Conservation (phyloP, 2,888 invertebrate genomes). For the Metacarcinus magister region DNA sequence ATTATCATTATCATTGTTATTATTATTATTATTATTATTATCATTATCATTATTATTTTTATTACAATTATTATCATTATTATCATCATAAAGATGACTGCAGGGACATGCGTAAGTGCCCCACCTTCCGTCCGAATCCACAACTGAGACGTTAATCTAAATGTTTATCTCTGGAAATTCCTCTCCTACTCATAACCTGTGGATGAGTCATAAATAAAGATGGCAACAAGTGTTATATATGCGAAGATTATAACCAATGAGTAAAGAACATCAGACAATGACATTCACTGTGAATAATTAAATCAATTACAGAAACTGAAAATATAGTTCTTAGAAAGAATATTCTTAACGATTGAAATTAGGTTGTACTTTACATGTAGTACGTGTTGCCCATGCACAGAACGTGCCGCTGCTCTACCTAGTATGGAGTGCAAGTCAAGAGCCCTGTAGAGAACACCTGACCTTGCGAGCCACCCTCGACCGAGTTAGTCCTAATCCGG, state of each 20-base stretch:
- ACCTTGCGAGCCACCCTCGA: slow-evolving; percentile 13
- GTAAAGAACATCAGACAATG: background rate
- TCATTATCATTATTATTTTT: no score
- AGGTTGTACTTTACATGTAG: background rate
- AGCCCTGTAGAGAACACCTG: background rate
- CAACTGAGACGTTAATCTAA: background rate
- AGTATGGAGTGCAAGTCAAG: background rate
- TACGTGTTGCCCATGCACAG: background rate
- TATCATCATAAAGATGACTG: background rate
- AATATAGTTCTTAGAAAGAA: background rate
- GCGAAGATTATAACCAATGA: background rate
- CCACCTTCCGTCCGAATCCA: background rate
- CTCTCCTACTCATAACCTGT: background rate
- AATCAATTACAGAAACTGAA: background rate
- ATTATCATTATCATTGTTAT: no score
- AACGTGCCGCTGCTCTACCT: background rate
- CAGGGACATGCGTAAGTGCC: background rate
- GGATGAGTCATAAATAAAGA: background rate
- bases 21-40: no score
- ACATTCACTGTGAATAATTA: background rate
- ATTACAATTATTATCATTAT: background rate
- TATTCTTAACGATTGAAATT: background rate
- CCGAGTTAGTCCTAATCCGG: slow-evolving; percentile 17
- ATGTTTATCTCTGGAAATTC: background rate
- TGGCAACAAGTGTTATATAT: background rate